phyloP scores from a whole-genome alignment of 2,888 invertebrate genomes.

The Arge pagana region DNA sequence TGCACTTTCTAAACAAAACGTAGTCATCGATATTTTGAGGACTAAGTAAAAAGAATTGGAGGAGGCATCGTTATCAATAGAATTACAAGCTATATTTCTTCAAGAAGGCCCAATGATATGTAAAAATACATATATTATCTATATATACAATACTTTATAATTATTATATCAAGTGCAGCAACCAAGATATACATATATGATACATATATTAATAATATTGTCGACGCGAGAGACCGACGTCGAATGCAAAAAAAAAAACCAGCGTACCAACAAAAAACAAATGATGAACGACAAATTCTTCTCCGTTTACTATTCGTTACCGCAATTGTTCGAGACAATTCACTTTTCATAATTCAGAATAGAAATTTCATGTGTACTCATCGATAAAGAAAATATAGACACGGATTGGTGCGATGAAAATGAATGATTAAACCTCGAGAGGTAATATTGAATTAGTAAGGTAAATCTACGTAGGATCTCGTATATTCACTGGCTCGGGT shows the following conservation, averaged over 20 bases:
- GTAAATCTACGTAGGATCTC: no score
- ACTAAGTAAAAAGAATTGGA: conserved; percentile 23
- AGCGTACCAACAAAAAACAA: conserved; percentile 2
- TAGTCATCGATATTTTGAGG: background rate
- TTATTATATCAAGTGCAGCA: conserved; percentile 48
- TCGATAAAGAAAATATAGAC: no score
- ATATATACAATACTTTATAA: conserved; percentile 56
- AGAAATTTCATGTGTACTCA: no score
- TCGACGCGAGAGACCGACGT: conserved; percentile 5
- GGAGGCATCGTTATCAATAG: conserved; percentile 40
- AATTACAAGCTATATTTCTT: conserved; percentile 51
- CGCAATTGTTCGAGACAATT: no score
- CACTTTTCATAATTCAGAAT: no score
- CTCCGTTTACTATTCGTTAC: no score
- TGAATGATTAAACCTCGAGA: no score
- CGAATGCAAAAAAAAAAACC: conserved; percentile 5
- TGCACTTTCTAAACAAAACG: no score
- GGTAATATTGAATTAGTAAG: no score
- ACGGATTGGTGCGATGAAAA: no score
- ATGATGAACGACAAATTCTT: background rate
- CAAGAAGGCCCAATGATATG: conserved; percentile 57
- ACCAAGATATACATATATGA: conserved; percentile 57
- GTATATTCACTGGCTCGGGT: no score
- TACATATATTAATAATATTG: conserved; percentile 52
- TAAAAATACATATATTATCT: conserved; percentile 58